A percentile compares a stretch with the other conserved stretches of the same genome.
Conservation (phyloP, 2,888 invertebrate genomes). For the Teinopalpus imperialis region DNA sequence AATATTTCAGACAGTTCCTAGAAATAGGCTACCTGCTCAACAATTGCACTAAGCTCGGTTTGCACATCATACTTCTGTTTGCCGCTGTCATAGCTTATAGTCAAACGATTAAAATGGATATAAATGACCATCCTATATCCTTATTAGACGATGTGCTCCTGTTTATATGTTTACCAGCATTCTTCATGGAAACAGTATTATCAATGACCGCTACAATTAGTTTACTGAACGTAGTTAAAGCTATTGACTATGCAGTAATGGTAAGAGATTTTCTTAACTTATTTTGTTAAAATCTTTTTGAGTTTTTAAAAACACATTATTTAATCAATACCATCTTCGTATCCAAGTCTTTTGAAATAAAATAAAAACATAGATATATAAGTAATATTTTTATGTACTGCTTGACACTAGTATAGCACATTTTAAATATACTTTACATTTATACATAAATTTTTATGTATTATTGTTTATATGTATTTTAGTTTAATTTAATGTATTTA, state of each 20-base stretch:
- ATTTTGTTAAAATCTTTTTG: no score
- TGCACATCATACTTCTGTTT: slow-evolving; percentile 82
- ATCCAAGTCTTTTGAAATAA: no score
- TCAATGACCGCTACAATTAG: slow-evolving; percentile 85
- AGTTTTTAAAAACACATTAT: no score
- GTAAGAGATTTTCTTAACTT: slow-evolving; percentile 58
- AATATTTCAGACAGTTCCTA: slow-evolving; percentile 65
- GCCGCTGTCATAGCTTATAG: slow-evolving; percentile 82
- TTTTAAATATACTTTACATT: no score
- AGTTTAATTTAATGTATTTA: no score
- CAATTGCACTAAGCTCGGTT: slow-evolving; percentile 72
- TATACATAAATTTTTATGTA: no score
- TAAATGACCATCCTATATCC: slow-evolving; percentile 84
- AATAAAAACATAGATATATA: no score
- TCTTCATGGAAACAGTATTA: slow-evolving; percentile 86
- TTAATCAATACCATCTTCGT: no score
- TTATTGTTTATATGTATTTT: no score
- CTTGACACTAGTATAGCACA: no score
- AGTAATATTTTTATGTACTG: no score
- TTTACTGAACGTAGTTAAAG: slow-evolving; percentile 71
- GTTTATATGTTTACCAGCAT: slow-evolving; percentile 87
- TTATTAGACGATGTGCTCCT: slow-evolving; percentile 86
- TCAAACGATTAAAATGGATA: slow-evolving; percentile 84
- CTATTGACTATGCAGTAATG: slow-evolving; percentile 79
- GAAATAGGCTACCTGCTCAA: slow-evolving; percentile 75